Evolutionary conservation across 1,140 invertebrate genomes (phyloP), one percentile per base, ranked within the genome.

Genomic region (Drosophila teissieri): DNA sequence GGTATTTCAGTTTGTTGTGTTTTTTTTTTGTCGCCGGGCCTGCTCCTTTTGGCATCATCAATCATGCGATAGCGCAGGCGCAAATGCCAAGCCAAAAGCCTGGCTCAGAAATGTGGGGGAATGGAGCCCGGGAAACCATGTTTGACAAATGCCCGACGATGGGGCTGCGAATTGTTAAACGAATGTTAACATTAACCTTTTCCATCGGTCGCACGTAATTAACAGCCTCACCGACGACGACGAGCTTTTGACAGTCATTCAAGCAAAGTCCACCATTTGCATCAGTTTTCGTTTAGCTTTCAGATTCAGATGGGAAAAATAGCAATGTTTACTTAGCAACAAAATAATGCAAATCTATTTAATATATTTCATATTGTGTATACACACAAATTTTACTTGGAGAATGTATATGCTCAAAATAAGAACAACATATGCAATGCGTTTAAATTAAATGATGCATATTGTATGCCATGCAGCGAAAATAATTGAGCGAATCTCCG

Each of bases 51-150:
- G 57, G 54, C 31, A 64, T 77, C 78, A 81, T 80, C 72, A 80
- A 80, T 80, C 78, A 80, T 76, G 64, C 62, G 45, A 62, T 58
- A 58, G 77, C 78, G 78, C 78, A 80, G 78, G 78, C 78, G 78
- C 78, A 81, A 80, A 76, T 55, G 78, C 64, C 60, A 31, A 51
- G 39, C 67, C 58, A 55, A 55, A 68, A 56, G 31, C 55, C 63
- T 46, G 40, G 51, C 72, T 57, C 34, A 34, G 19, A 48, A 49
- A 31, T 31, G 19, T 42, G 60, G 27, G 8, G 60, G 53, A 42
- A 40, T 24, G 48, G 45, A 48, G 55, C 15, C 56, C 42, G 17
- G 73, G 57, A 80, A 69, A 63, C 51, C 51, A 40, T 36, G 42
- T 44, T 64, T 3, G 24, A 12, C 44, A 12, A 44, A 52, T 52